phyloP scores from a whole-genome alignment of 2,113 vertebrate genomes.

The Dunckerocampus dactyliophorus region DNA sequence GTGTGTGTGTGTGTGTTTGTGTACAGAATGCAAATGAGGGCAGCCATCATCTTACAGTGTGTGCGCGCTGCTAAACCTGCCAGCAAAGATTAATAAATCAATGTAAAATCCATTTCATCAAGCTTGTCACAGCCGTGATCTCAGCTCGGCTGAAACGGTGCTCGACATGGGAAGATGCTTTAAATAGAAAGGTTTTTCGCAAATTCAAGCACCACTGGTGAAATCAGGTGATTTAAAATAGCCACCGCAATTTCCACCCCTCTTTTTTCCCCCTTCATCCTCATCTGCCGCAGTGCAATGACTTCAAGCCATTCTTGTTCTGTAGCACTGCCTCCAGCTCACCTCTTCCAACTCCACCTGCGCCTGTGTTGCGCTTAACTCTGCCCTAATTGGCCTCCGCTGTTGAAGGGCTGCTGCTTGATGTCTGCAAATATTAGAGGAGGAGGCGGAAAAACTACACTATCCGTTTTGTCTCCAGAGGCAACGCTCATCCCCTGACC shows the following conservation, averaged over 20 bases:
- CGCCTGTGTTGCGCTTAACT: slow-evolving; percentile 32
- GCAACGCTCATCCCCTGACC: background rate
- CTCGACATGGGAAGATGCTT: too few species aligned
- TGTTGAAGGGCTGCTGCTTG: slow-evolving; percentile 24
- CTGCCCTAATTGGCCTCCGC: slow-evolving; percentile 39
- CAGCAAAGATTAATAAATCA: slow-evolving; percentile 12
- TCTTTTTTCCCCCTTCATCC: slow-evolving; percentile 3
- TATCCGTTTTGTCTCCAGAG: background rate
- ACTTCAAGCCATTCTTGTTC: slow-evolving; percentile 45
- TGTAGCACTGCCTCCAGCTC: slow-evolving; percentile 42
- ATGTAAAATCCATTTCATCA: slow-evolving; percentile 15
- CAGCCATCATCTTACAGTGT: background rate
- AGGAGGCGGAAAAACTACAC: slow-evolving; percentile 1
- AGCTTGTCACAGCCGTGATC: background rate
- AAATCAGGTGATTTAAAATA: background rate
- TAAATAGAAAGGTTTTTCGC: too few species aligned
- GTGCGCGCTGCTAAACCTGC: background rate
- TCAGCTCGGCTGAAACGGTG: background rate
- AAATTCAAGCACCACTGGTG: too few species aligned
- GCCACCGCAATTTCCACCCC: background rate
- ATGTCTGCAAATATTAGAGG: slow-evolving; percentile 20
- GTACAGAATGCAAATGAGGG: slow-evolving; percentile 43
- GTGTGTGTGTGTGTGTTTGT: too few species aligned
- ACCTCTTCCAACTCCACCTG: slow-evolving; percentile 36
- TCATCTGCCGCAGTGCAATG: slow-evolving; percentile 51